Evolutionary conservation across 2,113 vertebrate genomes (phyloP).

Genomic region (Tauraco erythrolophus): DNA sequence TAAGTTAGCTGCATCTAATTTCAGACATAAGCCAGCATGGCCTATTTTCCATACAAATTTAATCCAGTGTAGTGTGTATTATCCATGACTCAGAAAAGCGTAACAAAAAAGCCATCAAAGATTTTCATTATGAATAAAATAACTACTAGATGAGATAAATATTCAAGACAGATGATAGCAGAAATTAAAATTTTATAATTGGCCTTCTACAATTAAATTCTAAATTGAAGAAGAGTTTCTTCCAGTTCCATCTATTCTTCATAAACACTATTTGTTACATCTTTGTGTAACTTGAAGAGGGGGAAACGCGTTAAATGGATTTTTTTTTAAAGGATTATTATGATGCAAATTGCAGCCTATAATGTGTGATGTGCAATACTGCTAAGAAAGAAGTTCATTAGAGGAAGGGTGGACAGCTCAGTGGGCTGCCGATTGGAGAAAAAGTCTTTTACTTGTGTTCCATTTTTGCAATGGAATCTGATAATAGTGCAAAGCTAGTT

Average conservation of each 20-base stretch:
- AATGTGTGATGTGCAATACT: not conserved
- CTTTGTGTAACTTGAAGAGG: not conserved
- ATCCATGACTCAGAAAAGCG: constrained; percentile 17
- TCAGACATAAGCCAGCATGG: constrained; percentile 15
- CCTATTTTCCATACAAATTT: constrained; percentile 64
- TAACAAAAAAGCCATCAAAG: constrained; percentile 54
- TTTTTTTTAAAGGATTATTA: not conserved
- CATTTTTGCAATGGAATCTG: not conserved
- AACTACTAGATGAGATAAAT: constrained; percentile 62
- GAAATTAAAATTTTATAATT: constrained; percentile 66
- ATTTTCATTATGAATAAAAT: constrained; percentile 54
- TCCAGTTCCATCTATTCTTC: constrained; percentile 7
- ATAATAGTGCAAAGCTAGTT: not conserved
- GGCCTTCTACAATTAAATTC: constrained; percentile 43
- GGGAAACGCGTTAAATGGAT: not conserved
- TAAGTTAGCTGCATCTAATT: constrained; percentile 56
- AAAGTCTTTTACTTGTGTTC: not conserved
- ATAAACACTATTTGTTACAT: constrained; percentile 2
- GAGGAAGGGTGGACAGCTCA: not conserved
- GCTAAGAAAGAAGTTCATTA: not conserved
- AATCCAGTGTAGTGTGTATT: constrained; percentile 32
- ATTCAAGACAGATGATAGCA: constrained; percentile 1
- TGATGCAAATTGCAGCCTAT: constrained; percentile 1
- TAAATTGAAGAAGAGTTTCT: not conserved
- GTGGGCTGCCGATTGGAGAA: not conserved